A percentile compares a stretch with the other conserved stretches of the same genome.
Evolutionary conservation across 2,113 vertebrate species (phyloP).

Genomic region (Lipophrys pholis): DNA sequence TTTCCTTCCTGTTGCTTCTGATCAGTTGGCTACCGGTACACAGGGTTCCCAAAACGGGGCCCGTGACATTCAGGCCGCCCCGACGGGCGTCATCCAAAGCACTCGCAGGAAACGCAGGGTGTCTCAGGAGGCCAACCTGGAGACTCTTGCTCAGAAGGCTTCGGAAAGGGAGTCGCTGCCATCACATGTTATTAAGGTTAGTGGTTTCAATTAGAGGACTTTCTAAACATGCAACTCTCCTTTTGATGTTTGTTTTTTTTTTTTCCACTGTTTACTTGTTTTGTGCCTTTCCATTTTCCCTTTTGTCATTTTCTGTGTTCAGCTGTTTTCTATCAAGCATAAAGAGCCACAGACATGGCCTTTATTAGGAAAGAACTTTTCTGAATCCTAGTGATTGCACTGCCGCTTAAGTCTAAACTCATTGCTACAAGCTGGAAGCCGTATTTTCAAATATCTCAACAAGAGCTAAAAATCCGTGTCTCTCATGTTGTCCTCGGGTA

Average conservation of each 20-base stretch:
- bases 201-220: neutral
- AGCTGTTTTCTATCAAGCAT: conserved; percentile 24
- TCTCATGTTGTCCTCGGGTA: conserved; percentile 28
- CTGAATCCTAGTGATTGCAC: neutral
- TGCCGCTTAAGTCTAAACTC: conserved; percentile 13
- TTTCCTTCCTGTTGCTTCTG: conserved; percentile 54
- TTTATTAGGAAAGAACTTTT: conserved; percentile 27
- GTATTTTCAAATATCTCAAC: conserved; percentile 30
- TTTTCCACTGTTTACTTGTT: neutral
- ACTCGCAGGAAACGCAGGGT: conserved; percentile 88
- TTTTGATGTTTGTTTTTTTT: neutral
- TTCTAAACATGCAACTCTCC: neutral
- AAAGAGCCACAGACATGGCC: conserved; percentile 6
- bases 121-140: conserved; percentile 95
- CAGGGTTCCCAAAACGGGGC: conserved; percentile 78
- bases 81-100: conserved; percentile 93
- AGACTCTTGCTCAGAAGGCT: conserved; percentile 96
- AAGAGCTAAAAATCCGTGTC: conserved; percentile 31
- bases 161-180: conserved; percentile 93
- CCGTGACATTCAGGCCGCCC: conserved; percentile 81
- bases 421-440: conserved; percentile 9
- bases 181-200: conserved; percentile 76
- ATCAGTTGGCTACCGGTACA: conserved; percentile 36
- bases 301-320: conserved; percentile 24
- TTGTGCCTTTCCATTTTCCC: neutral